Evolutionary conservation across 2,888 invertebrate genomes (phyloP), one percentile per base, ranked within the genome.

Genomic region (Aspidiotus destructor): DNA sequence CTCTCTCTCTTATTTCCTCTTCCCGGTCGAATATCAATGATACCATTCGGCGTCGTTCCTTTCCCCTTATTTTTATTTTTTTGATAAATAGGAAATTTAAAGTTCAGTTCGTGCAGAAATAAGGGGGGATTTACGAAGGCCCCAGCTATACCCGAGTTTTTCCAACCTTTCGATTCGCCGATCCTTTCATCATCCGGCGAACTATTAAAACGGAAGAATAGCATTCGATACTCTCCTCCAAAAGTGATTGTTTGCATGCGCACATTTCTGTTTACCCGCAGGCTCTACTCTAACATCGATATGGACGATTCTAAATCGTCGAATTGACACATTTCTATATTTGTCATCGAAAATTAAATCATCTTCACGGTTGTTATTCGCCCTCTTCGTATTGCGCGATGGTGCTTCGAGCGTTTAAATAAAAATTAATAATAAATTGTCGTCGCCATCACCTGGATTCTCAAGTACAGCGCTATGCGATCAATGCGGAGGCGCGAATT

Each of bases 261-360:
- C 28, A 28, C 28, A 28, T 28, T 28, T 28, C 28, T 28, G 28
- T 28, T 28, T 11, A 40, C 17, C 28, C 17, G 8, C 10, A 28
- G 28, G 28, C 28, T 28, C 1, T 28, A 28, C 28, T 28, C 5
- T 28, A 28, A 28, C 28, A 28, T 28, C 28, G 28, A 28, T 28
- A 28, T 40, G 58, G 13, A 8, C 13, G 8, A 10, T 55, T 58
- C 40, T 40, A 28, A 40, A 58, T 40, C 10, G 8, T 9, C 13
- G 58, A 65, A 65, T 65, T 65, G 65, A 65, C 57, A 65, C 65
- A 58, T 65, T 65, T 58, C 53, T 44, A 40, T 28, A 42, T 65
- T 65, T 65, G 65, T 65, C 65, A 48, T 65, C 48, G 13, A 48
- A 57, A 55, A 65, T 65, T 65, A 28, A 65, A 65, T 65, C 65